phyloP scores from a whole-genome alignment of 2,113 vertebrate genomes.

The Polyodon spathula region DNA sequence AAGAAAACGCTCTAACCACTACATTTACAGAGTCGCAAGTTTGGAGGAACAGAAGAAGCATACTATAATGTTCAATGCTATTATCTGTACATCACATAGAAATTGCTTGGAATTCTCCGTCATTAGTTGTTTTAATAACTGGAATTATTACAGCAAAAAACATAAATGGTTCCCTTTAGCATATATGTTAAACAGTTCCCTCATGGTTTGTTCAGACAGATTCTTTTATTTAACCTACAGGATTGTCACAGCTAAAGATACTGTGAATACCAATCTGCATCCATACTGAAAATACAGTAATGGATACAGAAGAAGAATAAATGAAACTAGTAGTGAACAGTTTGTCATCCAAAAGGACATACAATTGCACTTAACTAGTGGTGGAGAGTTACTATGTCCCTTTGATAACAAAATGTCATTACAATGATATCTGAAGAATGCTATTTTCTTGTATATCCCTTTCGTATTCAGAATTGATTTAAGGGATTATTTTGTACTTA shows the following conservation, averaged over 20 bases:
- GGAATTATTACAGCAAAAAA: slow-evolving; percentile 83
- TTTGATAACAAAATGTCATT: slow-evolving; percentile 56
- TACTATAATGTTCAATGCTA: slow-evolving; percentile 93
- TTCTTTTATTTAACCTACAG: slow-evolving; percentile 41
- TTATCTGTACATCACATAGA: slow-evolving; percentile 98
- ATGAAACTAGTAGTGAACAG: slow-evolving; percentile 56
- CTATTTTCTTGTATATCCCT: slow-evolving; percentile 46
- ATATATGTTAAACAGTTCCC: slow-evolving; percentile 70
- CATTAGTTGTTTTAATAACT: slow-evolving; percentile 84
- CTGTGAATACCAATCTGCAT: slow-evolving; percentile 63
- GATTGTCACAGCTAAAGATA: slow-evolving; percentile 58
- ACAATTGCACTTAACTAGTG: slow-evolving; percentile 24
- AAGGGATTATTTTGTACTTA: slow-evolving; percentile 42
- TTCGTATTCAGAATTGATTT: slow-evolving; percentile 25
- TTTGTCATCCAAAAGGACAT: slow-evolving; percentile 13
- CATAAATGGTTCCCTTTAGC: slow-evolving; percentile 74
- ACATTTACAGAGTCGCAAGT: slow-evolving; percentile 87
- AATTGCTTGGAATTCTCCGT: slow-evolving; percentile 81
- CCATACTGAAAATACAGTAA: slow-evolving; percentile 68
- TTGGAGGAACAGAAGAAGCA: slow-evolving; percentile 79
- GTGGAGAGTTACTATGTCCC: slow-evolving; percentile 55
- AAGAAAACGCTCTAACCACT: slow-evolving; percentile 75
- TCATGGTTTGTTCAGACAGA: slow-evolving; percentile 55
- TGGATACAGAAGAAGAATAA: slow-evolving; percentile 73
- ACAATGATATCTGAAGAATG: slow-evolving; percentile 59